Base-by-base conservation (phyloP, 2,113 vertebrate species). In the Oncorhynchus tshawytscha region DNA sequence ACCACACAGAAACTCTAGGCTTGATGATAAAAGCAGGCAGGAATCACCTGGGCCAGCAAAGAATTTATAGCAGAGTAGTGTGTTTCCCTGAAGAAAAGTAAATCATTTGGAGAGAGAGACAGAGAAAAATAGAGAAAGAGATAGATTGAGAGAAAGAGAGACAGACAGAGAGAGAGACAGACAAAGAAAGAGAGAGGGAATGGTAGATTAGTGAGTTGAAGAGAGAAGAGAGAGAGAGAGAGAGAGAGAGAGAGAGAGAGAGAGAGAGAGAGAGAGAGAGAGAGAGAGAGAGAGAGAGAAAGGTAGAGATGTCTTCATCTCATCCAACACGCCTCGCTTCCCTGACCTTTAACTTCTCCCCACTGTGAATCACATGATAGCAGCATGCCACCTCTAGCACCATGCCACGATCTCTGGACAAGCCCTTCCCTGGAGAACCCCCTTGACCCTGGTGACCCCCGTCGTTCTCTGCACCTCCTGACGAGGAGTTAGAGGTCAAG, bases 401-500 rank as follows among this genome's bases (percentile, higher is more conserved):
- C 67, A 68, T 8, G 67, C 16, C 5, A 4, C 65, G 80, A 57
- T 75, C 3, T 64, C 22, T 64, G 22, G n/a, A n/a, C 16, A n/a
- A 8, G 60, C n/a, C 60, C 60, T 16, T 5, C 66, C 25, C 66
- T 18, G 24, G 12, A 79, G 82, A 89, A 78, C 81, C 75, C 62
- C 16, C 49, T 34, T 80, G 81, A 81, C 80, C 77, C 34, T 54
- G 49, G 49, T 4, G 13, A 54, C 49, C 49, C 31, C 24, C 20
- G 27, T 69, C 29, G 3, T 16, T 66, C 66, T 60, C 27, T 25
- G 24, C 68, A 70, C 74, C 83, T 82, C 82, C 83, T 80, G 85
- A 77, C 69, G 64, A 73, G 79, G 87, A 72, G 78, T 78, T 82
- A 86, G 34, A 81, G 85, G 85, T 88, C 65, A 84, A 78, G 80